Evolutionary conservation across 2,113 vertebrate species (phyloP), one percentile per base, ranked within the genome.

Genomic region (Actinemys pallida): DNA sequence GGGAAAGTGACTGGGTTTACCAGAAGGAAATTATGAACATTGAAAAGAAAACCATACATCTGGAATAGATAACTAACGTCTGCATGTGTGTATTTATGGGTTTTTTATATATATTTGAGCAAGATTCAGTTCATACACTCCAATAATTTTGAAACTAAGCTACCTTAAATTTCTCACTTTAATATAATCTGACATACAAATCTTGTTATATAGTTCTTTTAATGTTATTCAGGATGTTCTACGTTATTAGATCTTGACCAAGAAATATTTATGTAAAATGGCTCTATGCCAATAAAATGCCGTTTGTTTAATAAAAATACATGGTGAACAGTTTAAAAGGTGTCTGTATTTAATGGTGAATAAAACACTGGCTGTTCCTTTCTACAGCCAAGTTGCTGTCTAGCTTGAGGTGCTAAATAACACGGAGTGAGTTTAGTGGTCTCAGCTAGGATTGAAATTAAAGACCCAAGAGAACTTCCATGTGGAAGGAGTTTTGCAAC

Each of bases 211-310:
- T 19, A 9, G 94, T 97, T 97, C 75, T 94, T 96, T 94, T 92
- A 96, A 90, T 86, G 59, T 98, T 98, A 96, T 95, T 96, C 80
- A 96, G 95, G 92, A 94, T 96, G 93, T 96, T 97, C 93, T 96
- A 97, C 78, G 92, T 97, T 97, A 97, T 97, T 98, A 97, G 90
- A 96, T 97, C 96, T 97, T 97, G 97, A 97, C 96, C 85, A 92
- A 95, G 75, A 97, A 95, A 97, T 98, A 98, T 98, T 98, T 98
- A 97, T 97, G 89, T 97, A 83, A 93, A 97, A 95, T 98, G 98
- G 97, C 97, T 92, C 22, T 83, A 88, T 93, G 98, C 98, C 98
- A 98, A 81, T 88, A 97, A 95, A 93, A 92, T 95, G 95, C 50
- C 93, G 97, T 97, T 97, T 97, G 85, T 96, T 98, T 96, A 96